Conservation (phyloP, 2,888 invertebrate genomes). For the Philaethria dido region DNA sequence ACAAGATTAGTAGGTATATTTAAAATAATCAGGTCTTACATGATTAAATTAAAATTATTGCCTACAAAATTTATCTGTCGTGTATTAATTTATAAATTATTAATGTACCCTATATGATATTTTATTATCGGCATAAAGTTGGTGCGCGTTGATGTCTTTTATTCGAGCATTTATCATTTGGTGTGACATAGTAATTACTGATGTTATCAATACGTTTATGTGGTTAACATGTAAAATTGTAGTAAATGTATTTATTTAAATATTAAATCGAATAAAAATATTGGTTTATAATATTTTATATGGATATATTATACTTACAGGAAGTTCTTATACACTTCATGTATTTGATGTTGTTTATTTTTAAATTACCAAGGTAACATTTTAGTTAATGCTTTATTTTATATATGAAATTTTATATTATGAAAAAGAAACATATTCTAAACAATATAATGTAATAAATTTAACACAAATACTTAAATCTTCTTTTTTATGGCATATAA, state of each 20-base stretch:
- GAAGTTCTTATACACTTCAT: neutral
- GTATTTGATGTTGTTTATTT: neutral
- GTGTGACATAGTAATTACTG: slow-evolving; percentile 2
- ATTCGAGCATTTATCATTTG: slow-evolving; percentile 27
- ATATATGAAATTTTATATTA: no score
- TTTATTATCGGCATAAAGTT: slow-evolving; percentile 1
- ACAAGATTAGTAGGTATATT: neutral
- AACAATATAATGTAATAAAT: neutral
- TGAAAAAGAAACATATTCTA: no score
- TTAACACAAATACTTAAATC: neutral
- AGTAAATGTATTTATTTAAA: slow-evolving; percentile 8
- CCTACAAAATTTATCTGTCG: slow-evolving; percentile 1
- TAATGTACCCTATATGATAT: slow-evolving; percentile 7
- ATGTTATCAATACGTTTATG: slow-evolving; percentile 10
- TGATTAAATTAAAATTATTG: neutral
- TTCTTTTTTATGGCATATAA: slow-evolving; percentile 1
- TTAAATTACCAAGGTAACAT: neutral
- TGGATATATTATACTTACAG: neutral
- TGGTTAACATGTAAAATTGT: slow-evolving; percentile 6
- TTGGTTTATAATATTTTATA: slow-evolving; percentile 4
- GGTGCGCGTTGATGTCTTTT: slow-evolving; percentile 63
- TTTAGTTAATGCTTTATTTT: no score
- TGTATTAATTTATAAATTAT: slow-evolving; percentile 8
- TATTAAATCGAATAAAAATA: neutral
- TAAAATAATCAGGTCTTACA: neutral